Base-by-base conservation (phyloP, 2,888 invertebrate species). In the Drosophila borealis region DNA sequence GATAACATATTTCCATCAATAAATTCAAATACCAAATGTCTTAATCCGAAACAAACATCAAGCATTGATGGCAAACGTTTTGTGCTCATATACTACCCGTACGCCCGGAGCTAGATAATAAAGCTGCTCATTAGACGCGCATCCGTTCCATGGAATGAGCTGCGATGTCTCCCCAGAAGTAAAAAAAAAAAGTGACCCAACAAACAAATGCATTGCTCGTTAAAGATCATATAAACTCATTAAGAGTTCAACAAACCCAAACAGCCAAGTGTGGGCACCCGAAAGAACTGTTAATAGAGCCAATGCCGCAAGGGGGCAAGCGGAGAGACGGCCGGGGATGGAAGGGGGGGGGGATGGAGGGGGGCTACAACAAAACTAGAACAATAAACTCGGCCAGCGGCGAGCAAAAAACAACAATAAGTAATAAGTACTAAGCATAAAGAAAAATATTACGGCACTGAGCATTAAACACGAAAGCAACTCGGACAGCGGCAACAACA, bases 161-260 rank as follows among this genome's bases (percentile, higher is more conserved):
- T 36, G 17, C 3, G 54, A 44, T 55, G 60, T 62, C 34, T 44
- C 49, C 39, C 45, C 14, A 48, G 42, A 34, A 42, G 39, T 21
- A 10, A 17, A 17, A 17, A 17, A 6, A 21, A 21, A 44, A 21
- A 42, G 34, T 49, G 59, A 54, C 36, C 25, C 33, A 44, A n/a
- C 34, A 14, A 25, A 11, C 59, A 50, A 53, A 48, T 72, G 55
- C 77, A 69, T 13, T 57, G 65, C 69, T 73, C 65, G 62, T 82
- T 82, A 80, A 82, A 76, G 72, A 73, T 79, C 82, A 69, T 59
- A 67, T 78, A 85, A 85, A 82, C 85, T 80, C 82, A 85, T 82
- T 85, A 85, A 70, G 68, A 80, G 82, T 80, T 80, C 85, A 84
- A 84, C 81, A 82, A 82, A 85, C 81, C 78, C 73, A 13, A 73